Evolutionary conservation across 2,888 invertebrate species (phyloP).

Genomic region (Drymonia ruficornis): DNA sequence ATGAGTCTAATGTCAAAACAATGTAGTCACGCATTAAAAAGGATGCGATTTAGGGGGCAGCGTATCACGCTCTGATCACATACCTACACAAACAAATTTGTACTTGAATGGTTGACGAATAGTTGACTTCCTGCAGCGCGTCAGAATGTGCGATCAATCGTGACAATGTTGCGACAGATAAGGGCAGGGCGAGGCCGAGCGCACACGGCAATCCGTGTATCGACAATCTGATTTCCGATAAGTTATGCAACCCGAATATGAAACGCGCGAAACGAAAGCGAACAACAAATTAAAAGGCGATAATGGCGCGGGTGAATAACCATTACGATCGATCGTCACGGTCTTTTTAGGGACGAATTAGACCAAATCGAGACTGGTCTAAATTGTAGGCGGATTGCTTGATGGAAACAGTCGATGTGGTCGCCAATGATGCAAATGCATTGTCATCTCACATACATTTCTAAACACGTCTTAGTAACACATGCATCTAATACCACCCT

Average conservation of each 20-base stretch:
- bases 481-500: no score
- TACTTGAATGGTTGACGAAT: constrained; percentile 49
- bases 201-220: constrained; percentile 48
- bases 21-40: constrained; percentile 15
- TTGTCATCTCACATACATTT: not conserved
- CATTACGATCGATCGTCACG: not conserved
- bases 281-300: constrained; percentile 3
- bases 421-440: not conserved
- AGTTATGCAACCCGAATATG: constrained; percentile 22
- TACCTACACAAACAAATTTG: constrained; percentile 46
- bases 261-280: constrained; percentile 5
- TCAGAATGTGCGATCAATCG: constrained; percentile 46
- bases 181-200: constrained; percentile 52
- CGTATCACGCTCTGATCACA: constrained; percentile 22
- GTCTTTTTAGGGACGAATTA: constrained; percentile 2
- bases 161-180: constrained; percentile 60
- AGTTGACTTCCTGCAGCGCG: constrained; percentile 52
- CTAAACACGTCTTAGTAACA: no score
- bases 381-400: not conserved
- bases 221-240: constrained; percentile 29
- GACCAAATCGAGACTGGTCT: not conserved
- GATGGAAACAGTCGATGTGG: not conserved
- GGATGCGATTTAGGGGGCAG: constrained; percentile 30
- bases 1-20: not conserved
- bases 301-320: constrained; percentile 6